These are phyloP conservation scores for Babylonia areolata DNA, from an alignment of 1,140 invertebrate genomes.

Conservation along the genomic window DNA sequence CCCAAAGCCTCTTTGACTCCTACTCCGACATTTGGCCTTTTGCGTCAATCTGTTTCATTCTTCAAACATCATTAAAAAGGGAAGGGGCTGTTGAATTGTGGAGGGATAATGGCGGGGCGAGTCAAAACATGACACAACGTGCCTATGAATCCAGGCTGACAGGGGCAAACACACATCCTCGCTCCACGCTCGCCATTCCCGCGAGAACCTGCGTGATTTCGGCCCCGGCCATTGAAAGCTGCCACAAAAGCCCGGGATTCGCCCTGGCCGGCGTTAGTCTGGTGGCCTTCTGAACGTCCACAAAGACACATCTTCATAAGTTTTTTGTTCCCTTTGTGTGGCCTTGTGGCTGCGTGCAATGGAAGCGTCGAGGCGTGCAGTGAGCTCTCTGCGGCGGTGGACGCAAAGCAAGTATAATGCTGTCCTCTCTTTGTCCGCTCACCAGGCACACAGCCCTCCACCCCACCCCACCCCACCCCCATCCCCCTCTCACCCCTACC, in stretches of 20 bases:
- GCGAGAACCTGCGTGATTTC: conserved; percentile 37
- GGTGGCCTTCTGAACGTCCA: neutral
- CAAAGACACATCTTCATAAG: conserved; percentile 37
- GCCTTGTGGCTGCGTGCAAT: conserved; percentile 17
- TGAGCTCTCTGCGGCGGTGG: neutral
- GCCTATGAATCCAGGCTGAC: conserved; percentile 20
- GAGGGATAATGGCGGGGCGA: conserved; percentile 29
- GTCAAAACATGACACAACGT: conserved; percentile 43
- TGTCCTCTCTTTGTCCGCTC: neutral
- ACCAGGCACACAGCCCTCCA: neutral
- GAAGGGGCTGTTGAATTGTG: conserved; percentile 30
- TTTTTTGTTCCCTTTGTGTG: conserved; percentile 29
- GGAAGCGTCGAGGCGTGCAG: conserved; percentile 21
- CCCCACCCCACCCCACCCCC: no score
- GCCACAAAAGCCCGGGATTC: conserved; percentile 27
- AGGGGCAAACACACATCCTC: neutral
- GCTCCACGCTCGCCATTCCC: conserved; percentile 15
- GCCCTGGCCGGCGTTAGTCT: conserved; percentile 12
- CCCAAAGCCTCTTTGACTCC: conserved; percentile 32
- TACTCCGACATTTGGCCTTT: conserved; percentile 32
- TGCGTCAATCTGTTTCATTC: conserved; percentile 42
- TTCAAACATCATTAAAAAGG: conserved; percentile 44
- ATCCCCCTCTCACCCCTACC: no score
- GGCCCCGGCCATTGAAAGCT: conserved; percentile 32
- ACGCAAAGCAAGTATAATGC: neutral